Evolutionary conservation across 2,113 vertebrate species (phyloP).

Genomic region (Myrmophylax atrothorax): DNA sequence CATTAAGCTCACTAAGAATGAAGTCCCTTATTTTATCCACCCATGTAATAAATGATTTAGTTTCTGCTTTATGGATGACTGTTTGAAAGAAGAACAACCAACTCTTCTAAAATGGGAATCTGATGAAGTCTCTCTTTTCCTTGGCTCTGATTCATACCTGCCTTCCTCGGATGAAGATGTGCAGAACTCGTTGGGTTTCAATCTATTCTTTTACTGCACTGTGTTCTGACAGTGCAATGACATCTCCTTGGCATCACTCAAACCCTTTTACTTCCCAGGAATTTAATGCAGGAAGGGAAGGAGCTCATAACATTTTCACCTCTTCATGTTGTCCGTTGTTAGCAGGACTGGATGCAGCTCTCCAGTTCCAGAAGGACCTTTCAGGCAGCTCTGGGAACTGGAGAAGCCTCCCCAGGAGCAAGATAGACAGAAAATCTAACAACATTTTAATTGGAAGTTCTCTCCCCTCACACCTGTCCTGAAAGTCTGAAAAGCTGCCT

Average conservation of each 20-base stretch:
- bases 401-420: neutral
- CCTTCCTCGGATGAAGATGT: slow-evolving; percentile 49
- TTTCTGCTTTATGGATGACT: slow-evolving; percentile 38
- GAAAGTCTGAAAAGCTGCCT: neutral
- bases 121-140: slow-evolving; percentile 52
- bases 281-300: slow-evolving; percentile 7
- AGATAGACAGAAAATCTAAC: neutral
- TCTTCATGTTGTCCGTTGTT: neutral
- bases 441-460: neutral
- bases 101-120: slow-evolving; percentile 33
- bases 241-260: slow-evolving; percentile 43
- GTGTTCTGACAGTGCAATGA: slow-evolving; percentile 51
- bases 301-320: neutral
- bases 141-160: slow-evolving; percentile 54
- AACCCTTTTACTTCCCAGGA: neutral
- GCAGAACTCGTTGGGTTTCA: slow-evolving; percentile 45
- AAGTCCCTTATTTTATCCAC: slow-evolving; percentile 43
- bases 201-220: slow-evolving; percentile 33
- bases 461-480: neutral
- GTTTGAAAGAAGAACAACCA: slow-evolving; percentile 49
- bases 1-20: slow-evolving; percentile 40
- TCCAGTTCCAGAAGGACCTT: neutral
- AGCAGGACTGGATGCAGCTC: neutral
- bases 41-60: slow-evolving; percentile 48
- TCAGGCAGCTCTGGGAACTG: neutral